Conservation (phyloP, 2,888 invertebrate genomes). For the Acronicta alni region DNA sequence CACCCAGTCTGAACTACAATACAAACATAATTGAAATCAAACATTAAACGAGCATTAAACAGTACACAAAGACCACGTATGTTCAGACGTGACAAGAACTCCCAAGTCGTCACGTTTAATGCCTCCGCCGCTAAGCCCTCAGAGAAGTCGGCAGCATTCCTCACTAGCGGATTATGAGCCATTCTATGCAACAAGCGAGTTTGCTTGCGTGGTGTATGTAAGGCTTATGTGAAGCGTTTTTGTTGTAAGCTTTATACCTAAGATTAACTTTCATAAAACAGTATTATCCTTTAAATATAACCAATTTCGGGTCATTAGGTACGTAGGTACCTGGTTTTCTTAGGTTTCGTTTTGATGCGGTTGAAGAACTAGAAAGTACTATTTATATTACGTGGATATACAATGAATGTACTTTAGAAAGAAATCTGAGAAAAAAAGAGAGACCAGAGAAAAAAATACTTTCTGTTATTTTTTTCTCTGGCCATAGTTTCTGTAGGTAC, state of each 20-base stretch:
- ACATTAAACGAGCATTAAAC: neutral
- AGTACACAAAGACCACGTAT: neutral
- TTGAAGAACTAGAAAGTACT: too few species aligned
- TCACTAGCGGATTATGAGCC: conserved; percentile 3
- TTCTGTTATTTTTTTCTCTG: too few species aligned
- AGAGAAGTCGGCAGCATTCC: conserved; percentile 1
- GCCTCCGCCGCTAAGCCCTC: neutral
- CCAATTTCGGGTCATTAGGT: too few species aligned
- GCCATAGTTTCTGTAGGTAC: too few species aligned
- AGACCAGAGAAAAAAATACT: too few species aligned
- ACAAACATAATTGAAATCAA: neutral
- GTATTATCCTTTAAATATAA: neutral
- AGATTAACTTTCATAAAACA: neutral
- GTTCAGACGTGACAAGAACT: neutral
- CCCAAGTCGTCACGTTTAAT: conserved; percentile 2
- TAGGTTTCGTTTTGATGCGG: too few species aligned
- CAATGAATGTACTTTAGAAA: too few species aligned
- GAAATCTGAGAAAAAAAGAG: too few species aligned
- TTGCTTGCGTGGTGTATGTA: neutral
- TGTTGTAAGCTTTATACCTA: neutral
- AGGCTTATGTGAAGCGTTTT: neutral
- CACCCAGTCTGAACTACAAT: neutral
- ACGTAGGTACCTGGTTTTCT: too few species aligned
- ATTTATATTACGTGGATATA: too few species aligned
- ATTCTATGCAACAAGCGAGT: neutral